These are phyloP conservation scores for Belgica antarctica DNA, from an alignment of 2,888 invertebrate species.

Conservation along the genomic window DNA sequence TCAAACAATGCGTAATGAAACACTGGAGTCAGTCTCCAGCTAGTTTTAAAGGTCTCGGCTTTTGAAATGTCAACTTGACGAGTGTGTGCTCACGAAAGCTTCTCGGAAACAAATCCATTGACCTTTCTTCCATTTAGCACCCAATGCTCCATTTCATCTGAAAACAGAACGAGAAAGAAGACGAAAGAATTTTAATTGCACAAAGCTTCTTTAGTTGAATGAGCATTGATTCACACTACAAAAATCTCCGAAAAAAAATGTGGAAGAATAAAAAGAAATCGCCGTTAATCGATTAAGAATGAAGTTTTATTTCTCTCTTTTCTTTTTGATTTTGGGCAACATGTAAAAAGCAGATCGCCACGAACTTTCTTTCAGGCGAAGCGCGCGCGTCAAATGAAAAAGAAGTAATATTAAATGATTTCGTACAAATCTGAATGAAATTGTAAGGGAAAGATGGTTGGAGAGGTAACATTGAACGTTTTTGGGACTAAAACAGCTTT, in stretches of 20 bases:
- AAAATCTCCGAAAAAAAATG: background rate
- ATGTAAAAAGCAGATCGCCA: constrained; percentile 11
- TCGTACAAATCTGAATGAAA: background rate
- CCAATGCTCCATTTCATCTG: background rate
- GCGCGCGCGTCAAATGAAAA: background rate
- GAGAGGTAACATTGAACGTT: too few species aligned
- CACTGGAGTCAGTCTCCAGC: too few species aligned
- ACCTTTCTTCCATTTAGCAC: background rate
- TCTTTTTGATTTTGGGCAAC: background rate
- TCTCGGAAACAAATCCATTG: background rate
- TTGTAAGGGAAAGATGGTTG: background rate
- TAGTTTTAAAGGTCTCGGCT: background rate
- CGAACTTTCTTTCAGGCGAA: background rate
- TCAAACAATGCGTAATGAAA: constrained; percentile 17
- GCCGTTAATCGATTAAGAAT: constrained; percentile 40
- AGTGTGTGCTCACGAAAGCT: background rate
- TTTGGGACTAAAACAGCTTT: too few species aligned
- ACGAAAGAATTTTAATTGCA: constrained; percentile 24
- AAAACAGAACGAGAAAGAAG: background rate
- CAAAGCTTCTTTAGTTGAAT: constrained; percentile 34
- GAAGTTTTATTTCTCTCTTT: constrained; percentile 24
- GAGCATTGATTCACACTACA: background rate
- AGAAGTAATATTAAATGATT: background rate
- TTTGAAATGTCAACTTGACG: background rate
- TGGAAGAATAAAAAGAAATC: background rate